Percentiles rank a stretch among this genome's conserved stretches.
These are phyloP conservation scores for Hetaerina americana DNA, from an alignment of 1,140 invertebrate species.

Conservation along the genomic window DNA sequence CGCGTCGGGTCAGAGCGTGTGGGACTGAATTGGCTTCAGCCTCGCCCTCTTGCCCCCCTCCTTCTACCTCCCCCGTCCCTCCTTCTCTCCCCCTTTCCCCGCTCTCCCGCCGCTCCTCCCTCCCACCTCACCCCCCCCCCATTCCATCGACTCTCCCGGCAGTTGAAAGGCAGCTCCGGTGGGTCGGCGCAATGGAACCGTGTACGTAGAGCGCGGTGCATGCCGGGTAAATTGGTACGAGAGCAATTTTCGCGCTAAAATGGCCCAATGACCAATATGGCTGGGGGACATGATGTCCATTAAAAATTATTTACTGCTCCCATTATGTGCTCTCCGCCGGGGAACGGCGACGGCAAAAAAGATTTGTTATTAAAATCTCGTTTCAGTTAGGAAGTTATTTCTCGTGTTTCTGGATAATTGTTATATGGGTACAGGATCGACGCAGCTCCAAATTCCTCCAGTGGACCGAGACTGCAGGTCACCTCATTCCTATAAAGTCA, in stretches of 20 bases:
- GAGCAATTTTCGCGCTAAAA: not conserved
- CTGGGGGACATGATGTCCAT: not conserved
- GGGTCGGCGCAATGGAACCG: not conserved
- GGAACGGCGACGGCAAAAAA: not conserved
- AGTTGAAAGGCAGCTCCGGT: not conserved
- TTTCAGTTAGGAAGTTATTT: not conserved
- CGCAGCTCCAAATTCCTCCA: no score
- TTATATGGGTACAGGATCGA: no score
- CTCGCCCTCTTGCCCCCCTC: not conserved
- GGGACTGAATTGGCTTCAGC: not conserved
- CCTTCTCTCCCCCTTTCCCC: not conserved
- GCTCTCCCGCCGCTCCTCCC: not conserved
- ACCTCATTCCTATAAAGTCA: no score
- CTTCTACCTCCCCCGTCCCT: not conserved
- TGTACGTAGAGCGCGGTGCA: not conserved
- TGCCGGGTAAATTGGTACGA: not conserved
- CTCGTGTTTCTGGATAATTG: not conserved
- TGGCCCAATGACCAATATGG: not conserved
- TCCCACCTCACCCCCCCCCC: not conserved
- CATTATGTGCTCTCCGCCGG: no score
- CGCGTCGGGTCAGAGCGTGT: not conserved
- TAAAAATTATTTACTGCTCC: not conserved
- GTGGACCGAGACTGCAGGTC: no score
- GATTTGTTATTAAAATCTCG: not conserved
- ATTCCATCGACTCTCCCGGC: no score